Evolutionary conservation across 2,888 invertebrate species (phyloP).

Genomic region (Cryptophagus acutangulus): DNA sequence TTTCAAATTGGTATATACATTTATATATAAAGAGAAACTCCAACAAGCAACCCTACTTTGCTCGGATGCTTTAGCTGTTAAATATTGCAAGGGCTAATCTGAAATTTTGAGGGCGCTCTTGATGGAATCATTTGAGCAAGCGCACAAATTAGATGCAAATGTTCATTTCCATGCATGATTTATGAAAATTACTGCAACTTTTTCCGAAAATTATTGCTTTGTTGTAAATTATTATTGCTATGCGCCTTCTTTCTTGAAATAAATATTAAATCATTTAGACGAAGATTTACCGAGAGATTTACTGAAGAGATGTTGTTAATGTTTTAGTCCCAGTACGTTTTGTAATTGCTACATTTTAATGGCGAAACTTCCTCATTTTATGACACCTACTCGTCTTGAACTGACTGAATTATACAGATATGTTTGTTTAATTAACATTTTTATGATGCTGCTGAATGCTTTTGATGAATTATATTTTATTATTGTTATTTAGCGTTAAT

Average conservation of each 20-base stretch:
- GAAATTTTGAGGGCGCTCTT: conserved; percentile 26
- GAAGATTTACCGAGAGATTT: conserved; percentile 35
- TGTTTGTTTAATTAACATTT: no score
- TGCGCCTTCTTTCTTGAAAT: no score
- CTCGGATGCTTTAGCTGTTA: conserved; percentile 37
- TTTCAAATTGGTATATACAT: no score
- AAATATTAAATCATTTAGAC: conserved; percentile 32
- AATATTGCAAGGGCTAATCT: conserved; percentile 46
- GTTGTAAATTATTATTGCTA: no score
- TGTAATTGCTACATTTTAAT: conserved; percentile 25
- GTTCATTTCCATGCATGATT: no score
- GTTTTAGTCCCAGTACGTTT: conserved; percentile 25
- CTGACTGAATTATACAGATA: no score
- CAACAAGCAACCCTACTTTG: conserved; percentile 34
- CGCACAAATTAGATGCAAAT: conserved; percentile 29
- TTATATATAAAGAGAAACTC: no score
- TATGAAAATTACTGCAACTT: no score
- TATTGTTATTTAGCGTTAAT: no score
- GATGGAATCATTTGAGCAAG: conserved; percentile 27
- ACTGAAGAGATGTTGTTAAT: conserved; percentile 30
- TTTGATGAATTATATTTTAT: no score
- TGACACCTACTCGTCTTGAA: conserved; percentile 12
- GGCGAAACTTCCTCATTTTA: conserved; percentile 20
- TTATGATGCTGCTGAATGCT: no score
- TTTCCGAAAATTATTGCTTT: no score